Base-by-base conservation (phyloP, 2,888 invertebrate genomes). In the Arctia plantaginis region DNA sequence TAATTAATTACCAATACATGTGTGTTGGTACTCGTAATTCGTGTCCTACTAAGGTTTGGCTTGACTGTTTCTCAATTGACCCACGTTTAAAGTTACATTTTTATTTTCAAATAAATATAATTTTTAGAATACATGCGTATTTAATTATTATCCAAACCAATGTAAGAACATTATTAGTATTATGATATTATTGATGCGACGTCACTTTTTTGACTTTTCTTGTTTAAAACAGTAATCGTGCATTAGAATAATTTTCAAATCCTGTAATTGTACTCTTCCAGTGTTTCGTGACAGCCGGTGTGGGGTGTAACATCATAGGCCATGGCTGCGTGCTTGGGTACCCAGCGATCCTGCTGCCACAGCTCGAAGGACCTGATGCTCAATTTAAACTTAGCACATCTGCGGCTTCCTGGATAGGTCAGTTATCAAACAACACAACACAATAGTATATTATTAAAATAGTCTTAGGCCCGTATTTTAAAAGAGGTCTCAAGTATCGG, bases 291-390 rank as follows among this genome's bases (percentile, higher is more conserved):
- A 88, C 90, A 0, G 80, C 83, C 0, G 82, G 88, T 0, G 89
- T 90, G 6, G 88, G 88, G 69, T 82, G 81, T 79, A 90, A 90
- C 79, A 85, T 89, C 18, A 79, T 90, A 10, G 89, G 90, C 0
- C 88, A 88, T 64, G 90, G 90, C 69, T 87, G 84, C 67, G 85
- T 84, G 12, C 77, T 90, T 47, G 96, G 96, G 1, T 96, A 94
- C 86, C 96, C 96, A 0, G 96, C 96, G 1, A 92, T 96, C 47
- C 85, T 96, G 70, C 84, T 96, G 62, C 96, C 96, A 0, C 96
- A 96, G 85, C 89, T 97, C 27, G 87, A 91, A 66, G 69, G 79
- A 3, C 78, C 82, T 0, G 87, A 87, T 35, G 86, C 91, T 8
- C 77, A 83, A 1, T 87, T 95, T n/a, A 82, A 80, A 0, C 87